Base-by-base conservation (phyloP, 2,797 vertebrate species). In the Falco naumanni region DNA sequence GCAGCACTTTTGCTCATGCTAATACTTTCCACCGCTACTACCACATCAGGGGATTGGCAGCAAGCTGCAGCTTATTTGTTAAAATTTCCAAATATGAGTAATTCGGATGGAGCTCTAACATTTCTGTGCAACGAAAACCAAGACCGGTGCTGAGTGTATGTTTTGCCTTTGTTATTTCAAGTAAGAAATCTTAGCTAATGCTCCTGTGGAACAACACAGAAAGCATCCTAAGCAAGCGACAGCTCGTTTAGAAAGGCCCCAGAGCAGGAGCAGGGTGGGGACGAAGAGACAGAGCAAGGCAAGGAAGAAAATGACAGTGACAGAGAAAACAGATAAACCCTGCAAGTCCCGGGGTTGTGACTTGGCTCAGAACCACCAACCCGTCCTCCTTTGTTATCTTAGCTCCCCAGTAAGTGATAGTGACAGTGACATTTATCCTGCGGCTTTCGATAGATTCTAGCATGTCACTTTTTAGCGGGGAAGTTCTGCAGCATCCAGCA, bases 361-460 rank as follows among this genome's bases (percentile, higher is more conserved):
- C 25, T 50, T 10, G 25, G 84, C 54, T 69, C 26, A 3, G 39
- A 25, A 14, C 33, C 22, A 31, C 11, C 68, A 12, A 10, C 22
- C 18, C 10, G 26, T 7, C 33, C 33, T 34, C 59, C 53, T 50
- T 3, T 6, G 10, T 33, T 64, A 54, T 16, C 74, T 76, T 10
- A 5, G 18, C 85, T 66, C 47, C 11, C 16, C 57, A 11, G 34
- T 3, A n/a, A 14, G 13, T 2, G 21, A 15, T 18, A 41, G 19
- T 0, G 7, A n/a, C 11, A 3, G 39, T 0, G 3, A 53, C 7
- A 6, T 31, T 72, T 47, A 14, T 7, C 25, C 11, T 8, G 13
- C 41, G 48, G 60, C 60, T 57, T 29, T 2, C 51, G 34, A 15
- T 1, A 43, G 34, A 18, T 16, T 56, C 48, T 9, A 56, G 34